Percentiles rank a stretch among this genome's conserved stretches.
phyloP scores from a whole-genome alignment of 37 sponge, comb jelly and placozoan genomes.

The Beroe ovata region DNA sequence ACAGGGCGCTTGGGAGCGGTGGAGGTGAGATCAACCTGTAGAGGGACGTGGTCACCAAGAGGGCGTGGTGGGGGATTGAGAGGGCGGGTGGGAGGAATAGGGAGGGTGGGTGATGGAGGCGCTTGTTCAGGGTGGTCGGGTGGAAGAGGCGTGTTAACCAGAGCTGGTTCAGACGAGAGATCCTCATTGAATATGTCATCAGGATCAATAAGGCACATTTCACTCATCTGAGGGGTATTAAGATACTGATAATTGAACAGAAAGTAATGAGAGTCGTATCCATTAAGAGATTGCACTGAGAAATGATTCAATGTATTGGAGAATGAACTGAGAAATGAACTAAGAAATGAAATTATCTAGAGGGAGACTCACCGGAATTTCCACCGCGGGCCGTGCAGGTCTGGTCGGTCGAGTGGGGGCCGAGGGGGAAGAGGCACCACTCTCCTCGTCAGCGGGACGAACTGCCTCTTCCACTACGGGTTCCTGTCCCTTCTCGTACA shows the following conservation, averaged over 20 bases:
- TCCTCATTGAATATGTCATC: slow-evolving; percentile 14
- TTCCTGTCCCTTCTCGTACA: slow-evolving; percentile 48
- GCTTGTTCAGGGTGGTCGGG: not conserved
- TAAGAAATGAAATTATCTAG: too few species aligned
- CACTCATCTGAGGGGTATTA: not conserved
- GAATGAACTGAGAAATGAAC: too few species aligned
- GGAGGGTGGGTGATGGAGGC: not conserved
- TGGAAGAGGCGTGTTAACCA: not conserved
- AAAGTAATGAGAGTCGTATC: too few species aligned
- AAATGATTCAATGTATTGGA: too few species aligned
- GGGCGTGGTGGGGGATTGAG: not conserved
- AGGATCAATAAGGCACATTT: slow-evolving; percentile 23
- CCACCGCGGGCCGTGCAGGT: slow-evolving; percentile 10
- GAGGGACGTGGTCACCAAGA: not conserved
- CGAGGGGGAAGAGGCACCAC: not conserved
- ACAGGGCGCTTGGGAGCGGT: slow-evolving; percentile 45
- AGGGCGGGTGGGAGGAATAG: not conserved
- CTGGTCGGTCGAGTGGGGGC: not conserved
- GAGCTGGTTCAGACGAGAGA: not conserved
- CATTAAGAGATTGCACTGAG: too few species aligned
- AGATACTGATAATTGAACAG: too few species aligned
- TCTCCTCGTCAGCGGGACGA: not conserved
- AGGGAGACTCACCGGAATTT: too few species aligned
- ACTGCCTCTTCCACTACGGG: not conserved
- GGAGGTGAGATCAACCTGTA: not conserved